These are phyloP conservation scores for Pseudonaja textilis DNA, from an alignment of 2,113 vertebrate species.

Conservation along the genomic window DNA sequence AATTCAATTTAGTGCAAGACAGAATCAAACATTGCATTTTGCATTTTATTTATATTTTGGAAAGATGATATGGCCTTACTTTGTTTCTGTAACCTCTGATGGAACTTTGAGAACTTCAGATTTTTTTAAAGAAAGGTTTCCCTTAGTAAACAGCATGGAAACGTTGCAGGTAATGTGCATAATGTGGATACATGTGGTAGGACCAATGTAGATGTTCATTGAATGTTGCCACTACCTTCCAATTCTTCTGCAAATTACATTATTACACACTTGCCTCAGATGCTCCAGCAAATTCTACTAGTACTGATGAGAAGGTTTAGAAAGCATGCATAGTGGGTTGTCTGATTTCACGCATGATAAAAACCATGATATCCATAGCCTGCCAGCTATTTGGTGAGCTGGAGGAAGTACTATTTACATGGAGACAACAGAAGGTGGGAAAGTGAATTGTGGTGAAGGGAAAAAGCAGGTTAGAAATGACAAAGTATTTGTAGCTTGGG, in stretches of 20 bases:
- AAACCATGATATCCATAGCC: not conserved
- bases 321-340: not conserved
- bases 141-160: not conserved
- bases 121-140: not conserved
- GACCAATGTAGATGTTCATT: not conserved
- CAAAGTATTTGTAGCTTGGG: too few relatives aligned
- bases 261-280: not conserved
- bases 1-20: not conserved
- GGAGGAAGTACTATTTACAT: not conserved
- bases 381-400: not conserved
- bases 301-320: not conserved
- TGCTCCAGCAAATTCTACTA: not conserved
- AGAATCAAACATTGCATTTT: not conserved
- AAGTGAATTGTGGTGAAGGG: not conserved
- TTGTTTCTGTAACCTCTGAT: not conserved
- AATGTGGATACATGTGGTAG: not conserved
- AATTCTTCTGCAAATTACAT: not conserved
- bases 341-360: not conserved
- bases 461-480: not conserved
- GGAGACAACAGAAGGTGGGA: not conserved
- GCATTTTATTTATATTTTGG: not conserved
- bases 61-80: too few relatives aligned
- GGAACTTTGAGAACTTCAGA: not conserved
- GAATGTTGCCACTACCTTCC: not conserved
- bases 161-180: not conserved